Evolutionary conservation across 2,888 invertebrate species (phyloP).

Genomic region (Drosophila austrosaltans): DNA sequence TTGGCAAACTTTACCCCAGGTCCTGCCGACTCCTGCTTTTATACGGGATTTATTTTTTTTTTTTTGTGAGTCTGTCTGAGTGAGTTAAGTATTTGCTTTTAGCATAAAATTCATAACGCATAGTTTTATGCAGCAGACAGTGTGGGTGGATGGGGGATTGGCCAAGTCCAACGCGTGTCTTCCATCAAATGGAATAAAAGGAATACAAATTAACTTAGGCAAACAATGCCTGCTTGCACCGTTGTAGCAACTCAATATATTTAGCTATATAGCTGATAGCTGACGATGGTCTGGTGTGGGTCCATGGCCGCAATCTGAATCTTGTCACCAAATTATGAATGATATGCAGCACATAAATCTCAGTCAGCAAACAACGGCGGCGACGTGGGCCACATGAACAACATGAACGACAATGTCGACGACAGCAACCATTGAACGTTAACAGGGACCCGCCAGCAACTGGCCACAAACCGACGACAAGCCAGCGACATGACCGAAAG

Average conservation of each 20-base stretch:
- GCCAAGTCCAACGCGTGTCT: conserved; percentile 39
- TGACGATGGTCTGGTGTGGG: conserved; percentile 14
- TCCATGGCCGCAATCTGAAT: conserved; percentile 64
- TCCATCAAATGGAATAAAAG: conserved; percentile 63
- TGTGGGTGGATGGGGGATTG: not conserved
- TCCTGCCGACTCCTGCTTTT: conserved; percentile 40
- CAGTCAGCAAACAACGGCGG: conserved; percentile 69
- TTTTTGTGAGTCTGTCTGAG: conserved; percentile 64
- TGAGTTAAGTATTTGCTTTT: conserved; percentile 56
- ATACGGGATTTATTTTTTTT: conserved; percentile 37
- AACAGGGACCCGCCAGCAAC: conserved; percentile 35
- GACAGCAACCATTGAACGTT: conserved; percentile 48
- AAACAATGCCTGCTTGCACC: conserved; percentile 41
- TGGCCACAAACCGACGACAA: conserved; percentile 30
- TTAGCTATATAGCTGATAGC: not conserved
- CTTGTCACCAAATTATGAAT: conserved; percentile 78
- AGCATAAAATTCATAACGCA: conserved; percentile 68
- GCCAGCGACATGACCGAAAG: conserved; percentile 59
- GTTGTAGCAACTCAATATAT: not conserved
- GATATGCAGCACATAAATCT: conserved; percentile 76
- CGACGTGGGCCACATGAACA: conserved; percentile 41
- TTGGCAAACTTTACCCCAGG: conserved; percentile 39
- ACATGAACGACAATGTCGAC: conserved; percentile 29
- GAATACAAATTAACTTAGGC: conserved; percentile 75
- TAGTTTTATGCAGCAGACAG: conserved; percentile 19